phyloP scores from a whole-genome alignment of 2,797 vertebrate genomes.

The Halcyon smyrnensis region DNA sequence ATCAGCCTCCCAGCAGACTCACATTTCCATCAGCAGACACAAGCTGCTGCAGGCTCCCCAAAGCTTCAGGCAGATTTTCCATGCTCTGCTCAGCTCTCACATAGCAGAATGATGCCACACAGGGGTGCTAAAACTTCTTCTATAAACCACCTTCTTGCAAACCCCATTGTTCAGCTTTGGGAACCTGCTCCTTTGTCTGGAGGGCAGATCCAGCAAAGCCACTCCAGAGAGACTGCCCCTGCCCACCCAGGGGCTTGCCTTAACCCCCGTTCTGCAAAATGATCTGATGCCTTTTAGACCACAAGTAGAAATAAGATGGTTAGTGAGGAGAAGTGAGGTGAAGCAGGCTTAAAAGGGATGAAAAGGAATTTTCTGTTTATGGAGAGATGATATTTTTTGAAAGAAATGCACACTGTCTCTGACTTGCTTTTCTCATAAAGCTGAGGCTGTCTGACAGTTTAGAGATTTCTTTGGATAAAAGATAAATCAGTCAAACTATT shows the following conservation, averaged over 20 bases:
- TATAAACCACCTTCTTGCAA: slow-evolving; percentile 58
- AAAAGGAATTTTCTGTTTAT: background rate
- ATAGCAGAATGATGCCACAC: slow-evolving; percentile 82
- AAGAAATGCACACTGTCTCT: background rate
- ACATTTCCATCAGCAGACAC: slow-evolving; percentile 17
- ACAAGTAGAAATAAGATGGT: background rate
- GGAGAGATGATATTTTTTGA: background rate
- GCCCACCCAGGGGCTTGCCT: background rate
- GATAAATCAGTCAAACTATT: background rate
- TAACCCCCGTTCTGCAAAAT: background rate
- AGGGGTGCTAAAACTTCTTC: slow-evolving; percentile 90
- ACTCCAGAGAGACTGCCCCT: background rate
- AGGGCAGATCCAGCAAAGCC: background rate
- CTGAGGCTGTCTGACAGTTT: background rate
- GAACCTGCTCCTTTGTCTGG: background rate
- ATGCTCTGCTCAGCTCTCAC: slow-evolving; percentile 70
- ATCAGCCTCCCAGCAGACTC: background rate
- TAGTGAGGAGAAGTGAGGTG: background rate
- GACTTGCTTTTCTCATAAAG: background rate
- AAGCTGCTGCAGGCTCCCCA: background rate
- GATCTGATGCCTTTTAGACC: background rate
- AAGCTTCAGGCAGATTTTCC: slow-evolving; percentile 42
- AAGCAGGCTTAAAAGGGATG: background rate
- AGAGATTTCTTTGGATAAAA: background rate
- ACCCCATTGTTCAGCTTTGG: background rate